Percentiles rank a stretch among this genome's conserved stretches.
Conservation (phyloP, 2,888 invertebrate species). For the Paralinhomoeus sp. region DNA sequence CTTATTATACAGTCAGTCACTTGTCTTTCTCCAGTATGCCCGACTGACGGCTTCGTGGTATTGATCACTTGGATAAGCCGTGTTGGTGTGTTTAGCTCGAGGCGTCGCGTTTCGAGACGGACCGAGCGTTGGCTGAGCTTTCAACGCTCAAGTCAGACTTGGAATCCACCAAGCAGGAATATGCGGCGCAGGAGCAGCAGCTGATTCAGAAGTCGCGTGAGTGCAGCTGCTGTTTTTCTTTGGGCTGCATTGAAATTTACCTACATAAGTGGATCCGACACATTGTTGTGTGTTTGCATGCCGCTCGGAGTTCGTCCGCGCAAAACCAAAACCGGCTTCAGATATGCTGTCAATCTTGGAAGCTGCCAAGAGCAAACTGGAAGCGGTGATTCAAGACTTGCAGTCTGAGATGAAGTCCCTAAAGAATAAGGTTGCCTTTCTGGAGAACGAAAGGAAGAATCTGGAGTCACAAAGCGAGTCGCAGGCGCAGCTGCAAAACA, state of each 20-base stretch:
- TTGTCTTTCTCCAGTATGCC: too few species aligned
- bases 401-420: constrained; percentile 20
- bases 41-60: too few species aligned
- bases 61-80: too few species aligned
- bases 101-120: constrained; percentile 15
- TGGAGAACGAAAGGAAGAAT: constrained; percentile 23
- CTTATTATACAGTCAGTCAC: too few species aligned
- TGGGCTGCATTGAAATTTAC: too few species aligned
- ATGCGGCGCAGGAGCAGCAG: constrained; percentile 9
- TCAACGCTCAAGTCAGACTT: constrained; percentile 10
- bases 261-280: too few species aligned
- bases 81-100: too few species aligned
- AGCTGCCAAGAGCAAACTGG: constrained; percentile 15
- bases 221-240: too few species aligned
- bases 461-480: constrained; percentile 22
- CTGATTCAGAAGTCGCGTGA: constrained; percentile 12
- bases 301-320: too few species aligned
- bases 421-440: constrained; percentile 21
- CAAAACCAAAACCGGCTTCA: too few species aligned
- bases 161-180: constrained; percentile 10
- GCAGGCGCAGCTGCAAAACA: constrained; percentile 20
- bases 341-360: constrained; percentile 16
- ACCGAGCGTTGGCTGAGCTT: constrained; percentile 13
- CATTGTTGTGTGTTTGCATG: too few species aligned
- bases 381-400: constrained; percentile 17